phyloP scores from a whole-genome alignment of 2,113 vertebrate genomes.

The Columbina picui region DNA sequence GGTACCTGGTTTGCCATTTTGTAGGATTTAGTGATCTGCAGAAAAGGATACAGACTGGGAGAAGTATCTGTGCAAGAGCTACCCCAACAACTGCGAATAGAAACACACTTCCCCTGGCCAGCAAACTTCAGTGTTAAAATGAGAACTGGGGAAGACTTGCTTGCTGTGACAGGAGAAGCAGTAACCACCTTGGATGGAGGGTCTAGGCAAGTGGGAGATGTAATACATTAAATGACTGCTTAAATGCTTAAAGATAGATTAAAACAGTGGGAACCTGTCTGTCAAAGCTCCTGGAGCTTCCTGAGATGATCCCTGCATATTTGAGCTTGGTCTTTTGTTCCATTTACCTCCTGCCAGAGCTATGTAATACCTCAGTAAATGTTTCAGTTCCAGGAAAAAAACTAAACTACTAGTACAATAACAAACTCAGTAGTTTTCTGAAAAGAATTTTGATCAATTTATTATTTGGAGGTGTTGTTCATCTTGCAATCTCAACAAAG shows the following conservation, averaged over 20 bases:
- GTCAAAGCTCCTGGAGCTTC: not conserved
- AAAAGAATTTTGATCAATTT: not conserved
- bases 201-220: not conserved
- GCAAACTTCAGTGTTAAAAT: not conserved
- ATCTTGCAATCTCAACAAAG: not conserved
- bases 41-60: not conserved
- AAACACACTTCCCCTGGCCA: not conserved
- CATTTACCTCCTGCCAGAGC: not conserved
- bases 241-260: not conserved
- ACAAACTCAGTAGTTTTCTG: not conserved
- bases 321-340: not conserved
- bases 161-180: not conserved
- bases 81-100: not conserved
- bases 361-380: not conserved
- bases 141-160: not conserved
- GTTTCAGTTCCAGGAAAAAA: not conserved
- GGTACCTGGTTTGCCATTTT: not conserved
- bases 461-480: not conserved
- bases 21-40: not conserved
- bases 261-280: not conserved
- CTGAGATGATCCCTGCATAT: fast-evolving
- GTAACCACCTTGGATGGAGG: not conserved
- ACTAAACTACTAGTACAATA: not conserved
- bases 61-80: not conserved
- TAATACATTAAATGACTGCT: not conserved